Base-by-base conservation (phyloP, 2,113 vertebrate species). In the Elgaria multicarinata region DNA sequence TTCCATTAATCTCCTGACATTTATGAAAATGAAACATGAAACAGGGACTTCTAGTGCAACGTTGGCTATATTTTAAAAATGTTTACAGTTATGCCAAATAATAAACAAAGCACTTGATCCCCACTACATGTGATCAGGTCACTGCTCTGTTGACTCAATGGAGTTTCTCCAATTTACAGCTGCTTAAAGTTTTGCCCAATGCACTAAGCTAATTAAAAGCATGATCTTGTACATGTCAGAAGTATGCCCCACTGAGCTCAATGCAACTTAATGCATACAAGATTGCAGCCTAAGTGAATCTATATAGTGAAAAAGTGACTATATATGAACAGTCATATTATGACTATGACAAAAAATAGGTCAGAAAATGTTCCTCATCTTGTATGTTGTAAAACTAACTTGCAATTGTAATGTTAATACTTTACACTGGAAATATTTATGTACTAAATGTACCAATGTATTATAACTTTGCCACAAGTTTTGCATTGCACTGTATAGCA, bases 1-100 rank as follows among this genome's bases (percentile, higher is more conserved):
- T 95, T 80, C 83, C 36, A 85, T 85, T 92, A 95, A 96, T 90
- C 58, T 85, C 94, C 81, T 94, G 90, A 94, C 89, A 95, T 89
- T 76, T 94, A 79, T 92, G 89, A 96, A 93, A 78, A 53, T 75
- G 26, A 55, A 87, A 58, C 36, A 88, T 44, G 16, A 39, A 93
- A 93, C 92, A 93, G 81, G 50, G 86, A 79, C 24, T 93, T 85
- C 82, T 93, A 95, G 92, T 66, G 79, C 93, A 55, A 0, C 20
- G 24, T 71, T 22, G 78, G 90, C 74, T 92, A 89, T 28, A 91
- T 53, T 93, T 93, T 91, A 50, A 89, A 91, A 95, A 87, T 93
- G 91, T 53, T 92, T 96, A 44, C 22, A 39, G 16, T 66, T 76
- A 44, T 72, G 28, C 42, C 53, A 88, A 55, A 6, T 22, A 74